Evolutionary conservation across 2,888 invertebrate species (phyloP), one percentile per base, ranked within the genome.

Genomic region (Ennomos quercinarius): DNA sequence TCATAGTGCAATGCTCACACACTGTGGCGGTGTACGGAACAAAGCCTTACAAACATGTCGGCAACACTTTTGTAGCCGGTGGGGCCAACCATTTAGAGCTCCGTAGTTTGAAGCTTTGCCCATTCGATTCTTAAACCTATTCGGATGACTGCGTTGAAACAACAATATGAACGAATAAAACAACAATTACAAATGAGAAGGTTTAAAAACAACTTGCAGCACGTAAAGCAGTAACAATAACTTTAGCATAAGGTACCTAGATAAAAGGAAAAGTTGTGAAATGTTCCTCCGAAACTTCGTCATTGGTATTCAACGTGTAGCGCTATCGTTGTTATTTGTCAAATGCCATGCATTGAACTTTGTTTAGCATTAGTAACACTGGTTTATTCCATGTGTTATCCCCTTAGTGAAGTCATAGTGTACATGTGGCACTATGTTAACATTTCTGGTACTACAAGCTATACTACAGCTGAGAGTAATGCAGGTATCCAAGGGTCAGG

Each of bases 1-100:
- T 87, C 83, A 74, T 76, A 74, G 70, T 71, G 71, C 73, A 68
- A 71, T 70, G 68, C 75, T 75, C 74, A 70, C 75, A 77, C 71
- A 75, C 67, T 69, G 66, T 68, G 65, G 70, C 68, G 59, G 60
- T 59, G 62, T 43, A 57, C 50, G n/a, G 59, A 64, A 72, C 68
- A 73, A 67, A 72, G 64, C 55, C 49, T 59, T 59, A 42, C 57
- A 52, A 48, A 51, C 48, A 43, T 57, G 48, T 56, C 48, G 51
- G 51, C 61, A 49, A 57, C 64, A 61, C 68, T 45, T 63, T 63
- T 64, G 66, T 63, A 50, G 51, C 52, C 44, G 38, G 48, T 56
- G 54, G 44, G 52, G 36, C 41, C 9, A 45, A 58, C 48, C 39
- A 41, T 37, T 40, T 38, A 36, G 10, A 51, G n/a, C 6, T 48